Base-by-base conservation (phyloP, 2,888 invertebrate genomes). In the Deilephila porcellus region DNA sequence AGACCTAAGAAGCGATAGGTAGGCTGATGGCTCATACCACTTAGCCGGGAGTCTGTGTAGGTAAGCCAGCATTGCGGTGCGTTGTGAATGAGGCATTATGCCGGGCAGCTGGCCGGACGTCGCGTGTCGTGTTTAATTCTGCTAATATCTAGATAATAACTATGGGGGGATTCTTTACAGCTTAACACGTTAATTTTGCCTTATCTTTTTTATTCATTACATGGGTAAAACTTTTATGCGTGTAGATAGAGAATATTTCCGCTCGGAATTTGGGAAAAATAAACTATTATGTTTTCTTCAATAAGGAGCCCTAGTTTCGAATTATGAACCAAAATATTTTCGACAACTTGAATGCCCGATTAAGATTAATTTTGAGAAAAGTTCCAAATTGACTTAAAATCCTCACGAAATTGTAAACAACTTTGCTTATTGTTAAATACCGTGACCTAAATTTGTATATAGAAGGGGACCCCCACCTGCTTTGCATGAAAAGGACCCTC, bases 401-500 rank as follows among this genome's bases (percentile, higher is more conserved):
- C n/a, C 7, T n/a, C 19, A 56, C 5, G n/a, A 56, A 19, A 32
- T 70, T 34, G 29, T 14, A 53, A 32, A 56, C 14, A 25, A 0
- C 17, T 32, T 19, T 32, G 7, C 19, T 37, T 52, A 64, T 63
- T 63, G n/a, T 19, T 25, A 59, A 52, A 59, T 60, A 56, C 20
- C 17, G 60, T 86, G 84, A 83, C 86, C 86, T 78, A 86, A 67
- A 83, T 86, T 76, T 74, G 37, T n/a, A 37, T 14, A 37, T 71
- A 67, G 70, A 72, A 75, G 76, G 82, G 80, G 80, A 64, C 74
- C 77, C 77, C 73, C 81, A 81, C 80, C 81, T 83, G 81, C 81
- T 81, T 73, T 73, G 75, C 75, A 52, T 70, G 73, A 78, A 67
- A 67, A 67, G 67, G 72, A 76, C 81, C 80, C 79, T 81, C 71